Evolutionary conservation across 2,888 invertebrate genomes (phyloP), one percentile per base, ranked within the genome.

Genomic region (Metellina segmentata): DNA sequence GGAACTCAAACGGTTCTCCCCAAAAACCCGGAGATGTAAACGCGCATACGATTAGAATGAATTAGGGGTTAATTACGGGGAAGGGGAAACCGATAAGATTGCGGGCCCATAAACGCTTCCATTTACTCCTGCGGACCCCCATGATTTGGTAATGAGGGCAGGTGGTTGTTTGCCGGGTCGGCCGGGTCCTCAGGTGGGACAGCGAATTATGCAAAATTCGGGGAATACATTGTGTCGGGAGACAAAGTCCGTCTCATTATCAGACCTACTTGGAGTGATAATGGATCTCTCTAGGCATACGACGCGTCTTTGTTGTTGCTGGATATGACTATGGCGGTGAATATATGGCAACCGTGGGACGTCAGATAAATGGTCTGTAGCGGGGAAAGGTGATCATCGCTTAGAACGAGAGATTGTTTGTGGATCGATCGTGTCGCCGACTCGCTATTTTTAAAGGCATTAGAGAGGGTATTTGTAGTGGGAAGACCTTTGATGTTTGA

Each of bases 31-130:
- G 8, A 72, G 74, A 7, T n/a, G 74, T 74, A 74, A 74, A 20
- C 74, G 19, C 34, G 74, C 74, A 74, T 74, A 74, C 20, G 74
- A 74, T 74, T 74, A 74, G 20, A 74, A 74, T 72, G 72, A 72
- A 72, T 72, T 72, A 20, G 74, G 19, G 74, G 74, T 74, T 74
- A 74, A 74, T 74, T 74, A 74, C n/a, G 34, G 9, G n/a, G 34
- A 69, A 13, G 69, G 69, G n/a, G 69, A 13, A 5, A 69, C 16
- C 13, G 69, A 69, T 69, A 69, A 69, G 69, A 61, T 61, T 16
- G 61, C 16, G 16, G 61, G 61, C 61, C 34, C 4, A 61, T 61
- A 11, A 16, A 8, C 61, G 61, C 61, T 16, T 61, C 13, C 7
- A 16, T 61, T 61, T 61, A 61, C 61, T 61, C 61, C 5, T 5